phyloP scores from a whole-genome alignment of 2,888 invertebrate species.

The Torymus tubicola region DNA sequence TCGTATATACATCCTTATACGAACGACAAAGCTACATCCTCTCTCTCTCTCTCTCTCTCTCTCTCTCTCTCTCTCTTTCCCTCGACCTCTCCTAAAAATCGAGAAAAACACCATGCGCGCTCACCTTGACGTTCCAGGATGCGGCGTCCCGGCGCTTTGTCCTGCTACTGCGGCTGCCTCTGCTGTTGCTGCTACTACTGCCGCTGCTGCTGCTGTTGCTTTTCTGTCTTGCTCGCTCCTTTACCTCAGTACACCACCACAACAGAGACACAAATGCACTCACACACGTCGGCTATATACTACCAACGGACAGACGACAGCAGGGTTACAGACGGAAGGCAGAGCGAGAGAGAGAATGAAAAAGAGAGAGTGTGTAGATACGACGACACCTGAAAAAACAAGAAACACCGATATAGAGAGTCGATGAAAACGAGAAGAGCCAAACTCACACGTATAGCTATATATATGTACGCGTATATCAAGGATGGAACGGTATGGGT shows the following conservation, averaged over 20 bases:
- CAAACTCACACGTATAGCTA: not conserved
- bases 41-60: no score
- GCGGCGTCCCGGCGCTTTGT: conserved; percentile 30
- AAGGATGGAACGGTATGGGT: no score
- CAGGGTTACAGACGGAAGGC: not conserved
- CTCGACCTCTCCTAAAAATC: not conserved
- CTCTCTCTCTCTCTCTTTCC: no score
- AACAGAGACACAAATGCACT: no score
- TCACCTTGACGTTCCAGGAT: conserved; percentile 36
- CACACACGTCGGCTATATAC: no score
- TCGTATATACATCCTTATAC: no score
- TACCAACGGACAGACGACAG: conserved; percentile 3
- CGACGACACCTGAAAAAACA: not conserved
- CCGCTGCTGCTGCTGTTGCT: no score
- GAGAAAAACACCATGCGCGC: not conserved
- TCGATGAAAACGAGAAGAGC: conserved; percentile 38
- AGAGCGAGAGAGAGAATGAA: not conserved
- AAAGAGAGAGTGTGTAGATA: not conserved
- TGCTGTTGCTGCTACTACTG: no score
- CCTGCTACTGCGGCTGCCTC: no score
- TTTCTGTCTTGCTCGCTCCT: no score
- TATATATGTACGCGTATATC: not conserved
- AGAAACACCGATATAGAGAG: not conserved
- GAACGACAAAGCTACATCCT: no score
- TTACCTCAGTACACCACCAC: no score